phyloP scores from a whole-genome alignment of 2,888 invertebrate species.

The Hirtodrosophila trivittata region DNA sequence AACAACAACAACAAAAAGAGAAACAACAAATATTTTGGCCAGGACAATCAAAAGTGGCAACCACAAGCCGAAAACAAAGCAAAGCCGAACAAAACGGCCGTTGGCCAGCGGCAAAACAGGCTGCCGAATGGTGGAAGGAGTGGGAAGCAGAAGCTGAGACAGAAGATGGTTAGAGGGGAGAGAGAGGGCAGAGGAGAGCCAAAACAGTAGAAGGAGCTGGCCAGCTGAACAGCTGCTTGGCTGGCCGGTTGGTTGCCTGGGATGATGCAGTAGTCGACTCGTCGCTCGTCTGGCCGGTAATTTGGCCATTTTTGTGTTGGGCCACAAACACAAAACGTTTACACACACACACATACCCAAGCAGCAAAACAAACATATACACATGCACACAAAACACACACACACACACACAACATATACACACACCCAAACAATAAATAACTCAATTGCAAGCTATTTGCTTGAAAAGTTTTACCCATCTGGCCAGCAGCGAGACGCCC shows the following conservation, averaged over 20 bases:
- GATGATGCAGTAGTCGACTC: constrained; percentile 7
- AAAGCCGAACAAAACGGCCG: constrained; percentile 38
- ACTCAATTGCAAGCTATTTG: constrained; percentile 77
- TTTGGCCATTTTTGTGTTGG: constrained; percentile 67
- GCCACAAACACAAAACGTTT: constrained; percentile 19
- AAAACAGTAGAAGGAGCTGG: not conserved
- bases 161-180: not conserved
- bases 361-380: too few species aligned
- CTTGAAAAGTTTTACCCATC: constrained; percentile 66
- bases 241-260: constrained; percentile 16
- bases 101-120: constrained; percentile 64
- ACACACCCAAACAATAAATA: constrained; percentile 74
- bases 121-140: constrained; percentile 35
- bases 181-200: not conserved
- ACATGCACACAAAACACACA: constrained; percentile 15
- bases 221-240: constrained; percentile 29
- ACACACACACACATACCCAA: constrained; percentile 12
- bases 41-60: constrained; percentile 76
- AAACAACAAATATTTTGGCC: constrained; percentile 62
- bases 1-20: constrained; percentile 24
- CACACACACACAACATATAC: constrained; percentile 34
- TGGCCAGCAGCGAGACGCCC: constrained; percentile 23
- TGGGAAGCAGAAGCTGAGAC: not conserved
- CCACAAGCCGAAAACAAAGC: constrained; percentile 64
- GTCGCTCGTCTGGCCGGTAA: constrained; percentile 51